phyloP scores from a whole-genome alignment of 2,888 invertebrate species.

The Dexiosoma caninum region DNA sequence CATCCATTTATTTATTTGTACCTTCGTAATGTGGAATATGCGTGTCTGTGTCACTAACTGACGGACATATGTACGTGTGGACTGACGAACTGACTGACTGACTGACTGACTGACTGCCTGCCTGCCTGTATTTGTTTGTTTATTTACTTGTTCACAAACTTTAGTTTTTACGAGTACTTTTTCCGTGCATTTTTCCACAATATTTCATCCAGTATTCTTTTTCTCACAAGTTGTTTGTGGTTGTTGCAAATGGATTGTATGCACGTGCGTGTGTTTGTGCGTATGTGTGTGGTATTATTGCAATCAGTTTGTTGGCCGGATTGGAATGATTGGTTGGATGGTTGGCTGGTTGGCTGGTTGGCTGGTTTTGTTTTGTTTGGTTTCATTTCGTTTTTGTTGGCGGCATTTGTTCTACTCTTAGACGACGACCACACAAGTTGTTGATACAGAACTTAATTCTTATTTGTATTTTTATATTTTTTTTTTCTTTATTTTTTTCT shows the following conservation, averaged over 20 bases:
- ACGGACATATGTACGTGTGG: no score
- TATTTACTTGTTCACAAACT: slow-evolving; percentile 47
- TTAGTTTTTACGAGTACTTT: slow-evolving; percentile 31
- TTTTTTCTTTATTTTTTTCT: neutral
- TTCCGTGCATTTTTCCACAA: slow-evolving; percentile 15
- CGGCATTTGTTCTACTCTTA: slow-evolving; percentile 53
- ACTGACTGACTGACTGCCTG: neutral
- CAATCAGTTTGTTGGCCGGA: neutral
- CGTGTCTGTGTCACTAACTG: no score
- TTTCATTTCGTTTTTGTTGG: slow-evolving; percentile 47
- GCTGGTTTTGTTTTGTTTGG: no score
- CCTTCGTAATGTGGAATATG: slow-evolving; percentile 20
- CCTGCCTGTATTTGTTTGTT: slow-evolving; percentile 43
- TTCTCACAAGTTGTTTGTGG: slow-evolving; percentile 5
- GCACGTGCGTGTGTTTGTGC: neutral
- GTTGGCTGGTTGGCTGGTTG: slow-evolving; percentile 20
- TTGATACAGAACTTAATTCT: slow-evolving; percentile 39
- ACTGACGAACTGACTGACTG: neutral
- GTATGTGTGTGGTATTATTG: neutral
- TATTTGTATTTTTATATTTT: slow-evolving; percentile 26
- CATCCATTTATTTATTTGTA: slow-evolving; percentile 3
- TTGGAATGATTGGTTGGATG: slow-evolving; percentile 14
- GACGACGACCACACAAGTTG: slow-evolving; percentile 52
- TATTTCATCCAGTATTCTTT: slow-evolving; percentile 35
- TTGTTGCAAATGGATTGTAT: slow-evolving; percentile 1